Base-by-base conservation (phyloP, 2,113 vertebrate genomes). In the Nannospalax galili region DNA sequence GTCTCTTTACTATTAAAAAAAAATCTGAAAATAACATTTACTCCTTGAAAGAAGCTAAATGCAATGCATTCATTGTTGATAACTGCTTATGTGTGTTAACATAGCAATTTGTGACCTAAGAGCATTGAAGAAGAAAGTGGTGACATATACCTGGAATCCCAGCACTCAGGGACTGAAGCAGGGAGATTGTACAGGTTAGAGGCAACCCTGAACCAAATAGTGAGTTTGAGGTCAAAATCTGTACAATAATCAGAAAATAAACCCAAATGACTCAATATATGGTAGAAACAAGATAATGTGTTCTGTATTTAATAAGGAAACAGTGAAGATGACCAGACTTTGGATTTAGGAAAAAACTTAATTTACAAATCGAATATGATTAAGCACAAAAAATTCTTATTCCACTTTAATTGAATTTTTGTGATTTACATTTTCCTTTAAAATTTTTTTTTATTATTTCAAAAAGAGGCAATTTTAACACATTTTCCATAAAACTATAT, bases 11-110 rank as follows among this genome's bases (percentile, higher is more conserved):
- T 0, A 3, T 42, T 56, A 60, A 81, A 81, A 37, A 48, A 72
- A 72, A 87, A 77, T 78, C 40, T 19, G 1, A 79, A 77, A 67
- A 67, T 95, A 40, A 91, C 72, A 28, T 42, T 93, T 89, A 82
- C 37, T 17, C 1, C 15, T 20, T 20, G 20, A 40, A 74, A 73
- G 26, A 78, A 52, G 69, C 90, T 16, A 79, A 91, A 85, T 40
- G 3, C 56, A 85, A 3, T 20, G 26, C 14, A 28, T 52, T 72
- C 30, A 45, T 22, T 72, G 60, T n/a, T 16, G 40, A 74, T 35
- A 26, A 67, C 1, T 60, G 56, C 72, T 12, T 17, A 22, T 37
- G 64, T 84, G 17, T 80, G 42, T 65, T 64, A 70, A 64, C 24
- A 20, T 35, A 72, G 37, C 28, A 75, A 74, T 45, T 40, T 82